Percentiles rank a stretch among this genome's conserved stretches.
phyloP scores from a whole-genome alignment of 1,140 invertebrate genomes.

The Solen grandis region DNA sequence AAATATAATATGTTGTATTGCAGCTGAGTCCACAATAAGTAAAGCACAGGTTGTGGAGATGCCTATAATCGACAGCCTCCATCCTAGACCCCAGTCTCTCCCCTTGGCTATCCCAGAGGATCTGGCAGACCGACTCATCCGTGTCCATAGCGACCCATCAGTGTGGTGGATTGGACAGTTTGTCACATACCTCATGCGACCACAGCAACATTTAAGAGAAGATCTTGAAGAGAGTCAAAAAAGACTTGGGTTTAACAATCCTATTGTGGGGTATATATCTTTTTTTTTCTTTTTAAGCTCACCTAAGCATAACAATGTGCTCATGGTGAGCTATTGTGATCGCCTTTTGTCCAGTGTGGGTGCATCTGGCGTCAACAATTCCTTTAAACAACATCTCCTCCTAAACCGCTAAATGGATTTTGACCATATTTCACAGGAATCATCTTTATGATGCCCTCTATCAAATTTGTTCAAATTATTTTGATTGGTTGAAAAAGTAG shows the following conservation, averaged over 20 bases:
- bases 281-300: not conserved
- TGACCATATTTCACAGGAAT: too few relatives aligned
- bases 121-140: conserved; percentile 88
- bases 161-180: conserved; percentile 99
- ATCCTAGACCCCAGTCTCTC: conserved; percentile 93
- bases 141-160: conserved; percentile 95
- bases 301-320: not conserved
- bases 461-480: too few relatives aligned
- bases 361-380: too few relatives aligned
- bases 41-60: conserved; percentile 92
- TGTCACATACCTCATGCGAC: conserved; percentile 92
- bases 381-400: too few relatives aligned
- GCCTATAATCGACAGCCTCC: conserved; percentile 96
- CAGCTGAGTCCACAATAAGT: conserved; percentile 82
- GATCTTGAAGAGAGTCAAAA: conserved; percentile 84
- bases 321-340: too few relatives aligned
- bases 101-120: conserved; percentile 97
- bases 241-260: conserved; percentile 89
- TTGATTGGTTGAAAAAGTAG: too few relatives aligned
- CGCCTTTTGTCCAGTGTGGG: too few relatives aligned
- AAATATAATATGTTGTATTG: too few relatives aligned
- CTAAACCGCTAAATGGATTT: too few relatives aligned
- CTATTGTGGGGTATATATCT: conserved; percentile 95
- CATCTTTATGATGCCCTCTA: too few relatives aligned
- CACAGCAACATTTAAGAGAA: conserved; percentile 85